Evolutionary conservation across 1,140 invertebrate species (phyloP).

Genomic region (Ooceraea biroi): DNA sequence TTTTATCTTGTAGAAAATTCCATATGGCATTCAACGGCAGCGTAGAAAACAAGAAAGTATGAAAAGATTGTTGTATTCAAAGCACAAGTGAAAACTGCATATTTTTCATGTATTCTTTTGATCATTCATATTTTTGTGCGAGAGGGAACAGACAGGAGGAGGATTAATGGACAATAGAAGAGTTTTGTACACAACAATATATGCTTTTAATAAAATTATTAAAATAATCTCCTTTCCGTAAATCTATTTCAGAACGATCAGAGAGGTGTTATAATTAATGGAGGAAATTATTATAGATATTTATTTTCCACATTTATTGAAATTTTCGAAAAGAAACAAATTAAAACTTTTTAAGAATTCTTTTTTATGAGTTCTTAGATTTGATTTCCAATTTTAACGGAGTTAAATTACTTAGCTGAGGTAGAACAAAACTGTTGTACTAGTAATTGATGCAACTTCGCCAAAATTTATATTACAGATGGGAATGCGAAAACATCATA

Average conservation of each 20-base stretch:
- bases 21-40: background rate
- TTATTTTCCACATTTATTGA: background rate
- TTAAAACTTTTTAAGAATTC: no score
- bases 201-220: background rate
- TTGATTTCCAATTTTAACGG: no score
- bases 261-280: background rate
- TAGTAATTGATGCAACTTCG: no score
- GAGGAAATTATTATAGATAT: background rate
- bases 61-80: conserved; percentile 8
- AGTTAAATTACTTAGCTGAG: no score
- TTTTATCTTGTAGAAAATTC: conserved; percentile 18
- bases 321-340: no score
- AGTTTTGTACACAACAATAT: background rate
- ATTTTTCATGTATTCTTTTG: background rate
- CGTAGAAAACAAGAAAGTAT: background rate
- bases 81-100: background rate
- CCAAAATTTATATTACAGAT: no score
- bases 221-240: background rate
- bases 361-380: no score
- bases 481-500: no score
- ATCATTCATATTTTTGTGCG: no score
- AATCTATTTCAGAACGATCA: background rate
- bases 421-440: no score
- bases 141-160: no score
- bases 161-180: no score